Conservation (phyloP, 2,888 invertebrate genomes). For the Cistogaster globosa region DNA sequence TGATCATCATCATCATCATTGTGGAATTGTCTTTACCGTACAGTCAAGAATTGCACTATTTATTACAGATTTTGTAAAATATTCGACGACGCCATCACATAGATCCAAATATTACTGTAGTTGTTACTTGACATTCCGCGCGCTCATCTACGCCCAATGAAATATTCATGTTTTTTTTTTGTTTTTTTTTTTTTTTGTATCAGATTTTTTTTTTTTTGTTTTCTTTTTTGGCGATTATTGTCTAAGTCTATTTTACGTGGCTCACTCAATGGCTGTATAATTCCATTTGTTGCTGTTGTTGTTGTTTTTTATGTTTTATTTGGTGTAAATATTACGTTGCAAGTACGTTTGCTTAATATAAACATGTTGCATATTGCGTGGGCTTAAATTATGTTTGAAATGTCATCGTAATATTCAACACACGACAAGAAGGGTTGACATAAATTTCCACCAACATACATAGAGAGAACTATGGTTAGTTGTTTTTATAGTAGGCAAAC, state of each 20-base stretch:
- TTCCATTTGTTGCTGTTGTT: neutral
- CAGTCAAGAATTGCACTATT: constrained; percentile 67
- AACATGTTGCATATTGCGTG: constrained; percentile 77
- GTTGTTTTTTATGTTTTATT: constrained; percentile 43
- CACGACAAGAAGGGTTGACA: constrained; percentile 83
- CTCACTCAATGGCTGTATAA: constrained; percentile 31
- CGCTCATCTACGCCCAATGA: constrained; percentile 71
- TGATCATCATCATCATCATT: constrained; percentile 26
- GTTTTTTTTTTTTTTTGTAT: constrained; percentile 24
- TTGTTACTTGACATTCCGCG: constrained; percentile 67
- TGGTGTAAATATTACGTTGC: constrained; percentile 61
- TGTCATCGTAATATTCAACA: constrained; percentile 83
- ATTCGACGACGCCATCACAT: constrained; percentile 71
- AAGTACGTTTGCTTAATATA: constrained; percentile 61
- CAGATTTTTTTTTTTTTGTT: neutral
- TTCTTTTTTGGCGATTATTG: constrained; percentile 65
- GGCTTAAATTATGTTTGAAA: constrained; percentile 83
- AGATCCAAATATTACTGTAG: constrained; percentile 67
- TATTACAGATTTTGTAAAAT: constrained; percentile 71
- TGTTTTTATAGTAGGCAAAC: constrained; percentile 62
- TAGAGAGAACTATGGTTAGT: constrained; percentile 53
- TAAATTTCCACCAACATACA: constrained; percentile 82
- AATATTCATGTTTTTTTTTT: constrained; percentile 69
- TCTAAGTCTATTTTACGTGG: constrained; percentile 60
- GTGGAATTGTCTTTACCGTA: constrained; percentile 50